A percentile compares a stretch with the other conserved stretches of the same genome.
These are phyloP conservation scores for Pleuronectes platessa DNA, from an alignment of 2,113 vertebrate genomes.

Conservation along the genomic window DNA sequence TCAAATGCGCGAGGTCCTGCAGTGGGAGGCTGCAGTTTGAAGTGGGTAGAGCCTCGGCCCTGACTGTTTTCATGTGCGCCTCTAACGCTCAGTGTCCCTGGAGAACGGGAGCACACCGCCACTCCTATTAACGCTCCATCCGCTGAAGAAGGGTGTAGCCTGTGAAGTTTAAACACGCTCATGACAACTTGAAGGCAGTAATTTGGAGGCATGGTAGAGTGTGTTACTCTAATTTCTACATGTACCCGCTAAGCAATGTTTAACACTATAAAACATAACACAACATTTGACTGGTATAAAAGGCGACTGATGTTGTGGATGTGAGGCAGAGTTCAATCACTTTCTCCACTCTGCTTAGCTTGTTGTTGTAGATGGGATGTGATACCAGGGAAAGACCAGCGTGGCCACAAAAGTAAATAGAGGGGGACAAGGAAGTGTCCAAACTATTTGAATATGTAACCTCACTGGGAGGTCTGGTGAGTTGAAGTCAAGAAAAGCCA, in stretches of 20 bases:
- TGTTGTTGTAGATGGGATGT: slow-evolving; percentile 34
- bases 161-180: slow-evolving; percentile 33
- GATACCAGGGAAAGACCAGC: slow-evolving; percentile 30
- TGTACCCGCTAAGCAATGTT: slow-evolving; percentile 17
- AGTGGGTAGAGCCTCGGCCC: slow-evolving; percentile 27
- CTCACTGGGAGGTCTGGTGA: slow-evolving; percentile 45
- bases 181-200: slow-evolving; percentile 18
- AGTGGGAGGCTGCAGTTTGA: slow-evolving; percentile 41
- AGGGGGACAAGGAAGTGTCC: slow-evolving; percentile 46
- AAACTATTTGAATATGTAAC: slow-evolving; percentile 42
- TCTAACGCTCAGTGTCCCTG: slow-evolving; percentile 18
- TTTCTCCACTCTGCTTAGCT: slow-evolving; percentile 25
- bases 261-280: slow-evolving; percentile 27
- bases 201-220: slow-evolving; percentile 32
- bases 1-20: slow-evolving; percentile 33
- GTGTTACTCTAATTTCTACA: slow-evolving; percentile 20
- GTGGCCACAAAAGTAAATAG: slow-evolving; percentile 57
- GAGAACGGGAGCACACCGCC: slow-evolving; percentile 19
- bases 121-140: slow-evolving; percentile 50
- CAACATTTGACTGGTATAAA: slow-evolving; percentile 24
- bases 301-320: background rate
- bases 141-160: slow-evolving; percentile 20
- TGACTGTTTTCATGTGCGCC: slow-evolving; percentile 37
- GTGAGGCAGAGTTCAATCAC: background rate
- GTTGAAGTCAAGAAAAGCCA: slow-evolving; percentile 40